A percentile compares a stretch with the other conserved stretches of the same genome.
These are phyloP conservation scores for Ceyx margarethae DNA, from an alignment of 2,113 vertebrate species.

Conservation along the genomic window DNA sequence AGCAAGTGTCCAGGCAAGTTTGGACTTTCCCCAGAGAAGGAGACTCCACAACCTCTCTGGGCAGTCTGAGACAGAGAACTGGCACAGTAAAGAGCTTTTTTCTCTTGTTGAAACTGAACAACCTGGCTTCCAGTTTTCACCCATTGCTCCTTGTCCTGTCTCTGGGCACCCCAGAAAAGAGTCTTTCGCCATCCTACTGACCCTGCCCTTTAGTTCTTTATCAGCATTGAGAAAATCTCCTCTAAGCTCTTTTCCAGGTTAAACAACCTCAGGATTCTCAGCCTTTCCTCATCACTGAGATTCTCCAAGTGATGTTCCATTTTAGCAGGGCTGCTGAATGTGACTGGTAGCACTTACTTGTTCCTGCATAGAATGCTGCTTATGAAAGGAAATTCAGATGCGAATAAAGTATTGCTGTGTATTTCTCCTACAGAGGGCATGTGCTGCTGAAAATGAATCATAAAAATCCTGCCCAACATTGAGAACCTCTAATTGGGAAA, in stretches of 20 bases:
- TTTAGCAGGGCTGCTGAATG: accelerated
- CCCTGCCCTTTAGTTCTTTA: not conserved
- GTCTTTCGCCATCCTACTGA: not conserved
- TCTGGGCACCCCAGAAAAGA: not conserved
- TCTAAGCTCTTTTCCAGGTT: not conserved
- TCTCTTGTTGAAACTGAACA: not conserved
- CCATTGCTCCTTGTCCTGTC: not conserved
- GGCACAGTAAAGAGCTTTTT: not conserved
- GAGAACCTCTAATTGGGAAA: not conserved
- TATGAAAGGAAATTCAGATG: not conserved
- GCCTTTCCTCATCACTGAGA: not conserved
- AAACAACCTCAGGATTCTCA: not conserved
- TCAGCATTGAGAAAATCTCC: not conserved
- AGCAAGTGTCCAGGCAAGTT: not conserved
- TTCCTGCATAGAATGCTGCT: not conserved
- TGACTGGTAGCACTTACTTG: no score
- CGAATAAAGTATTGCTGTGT: accelerated
- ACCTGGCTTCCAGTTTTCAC: not conserved
- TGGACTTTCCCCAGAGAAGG: not conserved
- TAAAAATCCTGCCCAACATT: not conserved
- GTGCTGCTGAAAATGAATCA: not conserved
- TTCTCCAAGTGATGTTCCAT: not conserved
- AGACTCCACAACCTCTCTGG: not conserved
- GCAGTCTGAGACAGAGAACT: not conserved
- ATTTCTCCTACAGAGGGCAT: not conserved